Percentiles rank a stretch among this genome's conserved stretches.
Evolutionary conservation across 2,113 vertebrate genomes (phyloP).

Genomic region (Spermophilus dauricus): DNA sequence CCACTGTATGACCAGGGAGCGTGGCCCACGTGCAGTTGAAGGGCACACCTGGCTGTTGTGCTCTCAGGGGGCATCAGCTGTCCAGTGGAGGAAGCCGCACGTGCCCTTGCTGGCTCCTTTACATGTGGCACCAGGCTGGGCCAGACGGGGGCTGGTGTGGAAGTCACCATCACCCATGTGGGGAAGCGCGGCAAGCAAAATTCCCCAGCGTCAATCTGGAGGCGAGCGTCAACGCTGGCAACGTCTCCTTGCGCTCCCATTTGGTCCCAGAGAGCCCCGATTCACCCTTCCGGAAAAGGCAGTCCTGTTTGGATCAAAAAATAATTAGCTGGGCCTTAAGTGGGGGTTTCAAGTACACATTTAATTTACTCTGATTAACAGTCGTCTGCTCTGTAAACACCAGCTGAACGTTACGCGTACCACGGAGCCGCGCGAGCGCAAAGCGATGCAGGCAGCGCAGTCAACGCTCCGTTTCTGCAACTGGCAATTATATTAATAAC

Average conservation of each 20-base stretch:
- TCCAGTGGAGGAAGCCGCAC: not conserved
- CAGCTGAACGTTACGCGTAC: constrained; percentile 69
- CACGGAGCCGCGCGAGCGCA: not conserved
- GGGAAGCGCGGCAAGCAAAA: fast-evolving
- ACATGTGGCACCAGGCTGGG: fast-evolving
- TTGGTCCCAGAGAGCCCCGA: constrained; percentile 39
- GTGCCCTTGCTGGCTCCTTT: fast-evolving
- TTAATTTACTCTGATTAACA: constrained; percentile 80
- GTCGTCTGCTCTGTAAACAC: constrained; percentile 72
- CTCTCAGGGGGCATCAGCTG: not conserved
- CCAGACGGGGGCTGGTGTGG: fast-evolving
- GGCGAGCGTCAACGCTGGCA: not conserved
- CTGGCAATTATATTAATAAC: constrained; percentile 64
- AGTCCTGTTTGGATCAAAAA: constrained; percentile 81
- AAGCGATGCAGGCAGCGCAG: not conserved
- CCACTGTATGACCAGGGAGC: not conserved
- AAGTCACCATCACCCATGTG: fast-evolving
- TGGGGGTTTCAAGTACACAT: constrained; percentile 82
- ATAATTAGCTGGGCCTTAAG: constrained; percentile 80
- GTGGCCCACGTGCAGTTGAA: fast-evolving
- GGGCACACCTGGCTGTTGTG: fast-evolving
- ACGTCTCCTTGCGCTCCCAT: not conserved
- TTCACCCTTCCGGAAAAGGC: constrained; percentile 77
- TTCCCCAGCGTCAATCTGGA: not conserved
- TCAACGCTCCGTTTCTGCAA: not conserved